Conservation (phyloP, 2,113 vertebrate genomes). For the Colaptes auratus region DNA sequence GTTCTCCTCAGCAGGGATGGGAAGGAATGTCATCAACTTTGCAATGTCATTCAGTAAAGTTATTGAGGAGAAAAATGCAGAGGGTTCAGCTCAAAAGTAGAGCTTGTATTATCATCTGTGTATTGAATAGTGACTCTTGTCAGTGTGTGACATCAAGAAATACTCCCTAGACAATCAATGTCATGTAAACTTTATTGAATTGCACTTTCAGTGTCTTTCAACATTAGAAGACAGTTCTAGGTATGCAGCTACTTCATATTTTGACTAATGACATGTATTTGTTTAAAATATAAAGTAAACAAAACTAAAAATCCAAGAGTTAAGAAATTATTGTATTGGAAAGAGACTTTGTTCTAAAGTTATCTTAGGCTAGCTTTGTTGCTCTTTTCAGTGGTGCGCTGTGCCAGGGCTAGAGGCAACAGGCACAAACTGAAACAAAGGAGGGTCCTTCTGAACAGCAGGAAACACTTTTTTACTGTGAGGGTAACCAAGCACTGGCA, state of each 20-base stretch:
- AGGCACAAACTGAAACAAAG: not conserved
- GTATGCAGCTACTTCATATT: not conserved
- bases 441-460: not conserved
- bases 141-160: not conserved
- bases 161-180: not conserved
- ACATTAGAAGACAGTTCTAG: not conserved
- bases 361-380: not conserved
- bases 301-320: not conserved
- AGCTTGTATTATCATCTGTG: not conserved
- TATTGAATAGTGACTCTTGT: not conserved
- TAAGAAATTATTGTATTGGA: not conserved
- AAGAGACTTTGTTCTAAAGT: not conserved
- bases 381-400: not conserved
- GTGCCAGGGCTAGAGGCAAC: not conserved
- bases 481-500: not conserved
- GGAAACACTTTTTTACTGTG: not conserved
- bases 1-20: not conserved
- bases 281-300: not conserved
- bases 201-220: not conserved
- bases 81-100: not conserved
- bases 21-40: not conserved
- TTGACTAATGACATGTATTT: not conserved
- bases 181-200: accelerated
- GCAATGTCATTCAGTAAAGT: not conserved
- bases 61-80: not conserved